Evolutionary conservation across 2,113 vertebrate genomes (phyloP).

Genomic region (Cololabis saira): DNA sequence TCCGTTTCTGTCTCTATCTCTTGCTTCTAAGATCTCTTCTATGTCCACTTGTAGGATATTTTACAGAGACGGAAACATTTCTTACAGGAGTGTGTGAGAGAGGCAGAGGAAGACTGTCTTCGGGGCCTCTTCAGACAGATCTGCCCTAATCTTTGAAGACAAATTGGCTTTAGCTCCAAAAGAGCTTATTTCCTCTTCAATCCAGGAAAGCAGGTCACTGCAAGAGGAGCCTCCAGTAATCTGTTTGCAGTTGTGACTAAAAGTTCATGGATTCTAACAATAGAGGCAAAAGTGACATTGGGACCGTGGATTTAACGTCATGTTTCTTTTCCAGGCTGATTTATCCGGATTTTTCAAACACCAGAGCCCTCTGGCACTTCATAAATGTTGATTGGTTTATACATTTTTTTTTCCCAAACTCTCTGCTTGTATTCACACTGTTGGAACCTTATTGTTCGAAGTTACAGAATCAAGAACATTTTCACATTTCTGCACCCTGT

Average conservation of each 20-base stretch:
- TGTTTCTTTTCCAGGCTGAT: no score
- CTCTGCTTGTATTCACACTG: no score
- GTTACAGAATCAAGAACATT: no score
- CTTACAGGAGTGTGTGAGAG: conserved; percentile 32
- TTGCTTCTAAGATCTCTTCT: conserved; percentile 1
- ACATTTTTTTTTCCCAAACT: no score
- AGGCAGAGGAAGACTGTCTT: conserved; percentile 51
- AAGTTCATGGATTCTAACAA: conserved; percentile 9
- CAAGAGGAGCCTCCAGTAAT: conserved; percentile 70
- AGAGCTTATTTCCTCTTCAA: conserved; percentile 83
- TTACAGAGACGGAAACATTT: conserved; percentile 5
- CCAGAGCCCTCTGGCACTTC: no score
- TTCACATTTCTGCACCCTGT: no score
- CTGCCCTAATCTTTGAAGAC: conserved; percentile 77
- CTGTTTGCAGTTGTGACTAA: conserved; percentile 36
- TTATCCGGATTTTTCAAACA: no score
- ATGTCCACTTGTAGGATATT: not conserved
- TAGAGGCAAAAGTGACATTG: no score
- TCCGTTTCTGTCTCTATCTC: not conserved
- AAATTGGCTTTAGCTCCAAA: conserved; percentile 85
- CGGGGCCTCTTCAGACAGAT: conserved; percentile 77
- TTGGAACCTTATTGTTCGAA: no score
- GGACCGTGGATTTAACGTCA: no score
- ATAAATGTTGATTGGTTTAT: no score
- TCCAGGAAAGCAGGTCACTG: conserved; percentile 77